These are phyloP conservation scores for Harpegnathos saltator DNA, from an alignment of 1,140 invertebrate species.

Conservation along the genomic window DNA sequence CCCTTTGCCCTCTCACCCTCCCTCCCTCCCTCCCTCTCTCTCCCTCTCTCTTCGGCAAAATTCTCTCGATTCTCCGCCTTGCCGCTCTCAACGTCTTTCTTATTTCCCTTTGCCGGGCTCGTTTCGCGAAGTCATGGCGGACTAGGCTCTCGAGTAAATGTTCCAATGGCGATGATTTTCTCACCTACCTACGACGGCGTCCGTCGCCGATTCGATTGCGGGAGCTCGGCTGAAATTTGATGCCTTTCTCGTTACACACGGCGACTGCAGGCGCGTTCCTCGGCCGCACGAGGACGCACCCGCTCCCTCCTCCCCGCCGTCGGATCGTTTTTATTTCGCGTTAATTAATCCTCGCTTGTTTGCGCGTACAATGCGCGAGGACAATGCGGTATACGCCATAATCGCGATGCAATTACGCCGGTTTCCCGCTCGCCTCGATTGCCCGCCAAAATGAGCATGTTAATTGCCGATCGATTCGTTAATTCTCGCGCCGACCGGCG, in stretches of 20 bases:
- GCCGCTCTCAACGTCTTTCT: background rate
- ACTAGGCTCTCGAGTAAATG: background rate
- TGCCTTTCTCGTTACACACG: background rate
- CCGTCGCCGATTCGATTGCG: too few species aligned
- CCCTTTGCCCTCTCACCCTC: background rate
- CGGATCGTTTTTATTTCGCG: slow-evolving; percentile 35
- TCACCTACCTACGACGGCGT: too few species aligned
- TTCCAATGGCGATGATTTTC: background rate
- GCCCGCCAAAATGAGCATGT: slow-evolving; percentile 51
- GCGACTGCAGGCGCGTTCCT: background rate
- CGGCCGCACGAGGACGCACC: background rate
- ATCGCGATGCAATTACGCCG: slow-evolving; percentile 53
- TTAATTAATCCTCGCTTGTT: slow-evolving; percentile 57
- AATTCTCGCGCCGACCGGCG: slow-evolving; percentile 36
- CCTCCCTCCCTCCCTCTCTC: background rate
- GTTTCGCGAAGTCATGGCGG: background rate
- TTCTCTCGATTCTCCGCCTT: slow-evolving; percentile 4
- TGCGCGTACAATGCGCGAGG: slow-evolving; percentile 39
- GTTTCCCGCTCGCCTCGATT: slow-evolving; percentile 47
- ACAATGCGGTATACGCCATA: slow-evolving; percentile 53
- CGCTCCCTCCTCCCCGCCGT: too few species aligned
- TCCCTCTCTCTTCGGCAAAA: background rate
- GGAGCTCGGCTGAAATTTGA: slow-evolving; percentile 2
- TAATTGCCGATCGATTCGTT: slow-evolving; percentile 63
- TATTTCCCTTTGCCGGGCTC: background rate